Evolutionary conservation across 2,888 invertebrate species (phyloP), one percentile per base, ranked within the genome.

Genomic region (Drosophila bunnanda): DNA sequence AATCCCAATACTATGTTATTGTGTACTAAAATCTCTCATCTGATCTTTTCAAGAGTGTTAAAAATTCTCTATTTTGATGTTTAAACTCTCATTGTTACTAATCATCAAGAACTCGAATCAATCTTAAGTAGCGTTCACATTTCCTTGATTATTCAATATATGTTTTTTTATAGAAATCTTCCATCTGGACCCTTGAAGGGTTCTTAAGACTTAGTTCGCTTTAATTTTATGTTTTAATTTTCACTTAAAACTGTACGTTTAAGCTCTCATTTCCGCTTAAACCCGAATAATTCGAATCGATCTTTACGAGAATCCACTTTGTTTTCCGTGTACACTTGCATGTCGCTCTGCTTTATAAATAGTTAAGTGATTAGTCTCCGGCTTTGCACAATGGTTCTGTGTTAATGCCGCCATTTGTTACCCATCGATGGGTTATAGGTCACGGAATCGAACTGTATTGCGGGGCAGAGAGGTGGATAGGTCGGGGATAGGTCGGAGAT

Each of bases 361-460:
- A 67, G 68, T 55, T 67, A 66, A 66, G 68, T 67, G 68, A 67
- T 67, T 66, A 67, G 68, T 67, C 66, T 67, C 36, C 25, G 68
- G 54, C 68, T 30, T 46, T n/a, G 25, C 64, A 64, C 61, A 46
- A 62, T 62, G 22, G 61, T 44, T 36, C 30, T 20, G 25, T 32
- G 57, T 66, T 43, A 39, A 53, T 67, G 54, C 30, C 4, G 38
- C 68, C 44, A 54, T 67, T 67, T 44, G 68, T 46, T 52, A 32
- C 34, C 65, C 65, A 46, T 28, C 67, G 53, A 66, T 54, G 68
- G 66, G 39, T 22, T 53, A 48, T 38, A 17, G 46, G 66, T 55
- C 66, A 67, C 66, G 68, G 22, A 38, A 48, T 20, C 20, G n/a
- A 46, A 32, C 46, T 30, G 44, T 28, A 46, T 20, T 3, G 28